Percentiles rank a stretch among this genome's conserved stretches.
These are phyloP conservation scores for Ictalurus furcatus DNA, from an alignment of 2,113 vertebrate genomes.

Conservation along the genomic window DNA sequence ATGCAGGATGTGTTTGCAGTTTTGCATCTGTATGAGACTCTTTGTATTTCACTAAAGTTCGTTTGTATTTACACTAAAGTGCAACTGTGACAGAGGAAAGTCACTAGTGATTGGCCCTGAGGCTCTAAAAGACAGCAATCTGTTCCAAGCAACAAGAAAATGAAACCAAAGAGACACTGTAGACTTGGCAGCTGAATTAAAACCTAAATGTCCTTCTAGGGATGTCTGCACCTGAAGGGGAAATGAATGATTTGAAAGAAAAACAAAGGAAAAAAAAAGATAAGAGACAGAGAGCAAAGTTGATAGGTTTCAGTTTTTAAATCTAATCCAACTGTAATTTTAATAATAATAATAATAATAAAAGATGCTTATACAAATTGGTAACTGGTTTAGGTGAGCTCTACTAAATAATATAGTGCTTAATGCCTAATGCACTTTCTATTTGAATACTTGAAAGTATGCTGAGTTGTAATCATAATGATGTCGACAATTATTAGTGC, in stretches of 20 bases:
- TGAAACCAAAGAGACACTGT: background rate
- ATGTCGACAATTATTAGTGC: background rate
- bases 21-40: background rate
- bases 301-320: background rate
- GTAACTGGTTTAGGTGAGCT: background rate
- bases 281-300: background rate
- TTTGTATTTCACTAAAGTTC: background rate
- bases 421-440: background rate
- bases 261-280: background rate
- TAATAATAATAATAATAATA: background rate
- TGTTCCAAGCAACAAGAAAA: background rate
- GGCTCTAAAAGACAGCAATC: background rate
- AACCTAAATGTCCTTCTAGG: background rate
- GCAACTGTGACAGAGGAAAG: constrained; percentile 7
- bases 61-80: constrained; percentile 27
- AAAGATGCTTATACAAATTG: background rate
- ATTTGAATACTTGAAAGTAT: background rate
- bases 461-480: background rate
- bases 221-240: background rate
- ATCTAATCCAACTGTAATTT: background rate
- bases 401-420: background rate
- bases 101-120: background rate
- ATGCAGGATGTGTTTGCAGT: background rate
- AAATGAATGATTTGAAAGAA: background rate
- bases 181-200: background rate